Percentiles rank a stretch among this genome's conserved stretches.
Conservation (phyloP, 2,797 vertebrate species). For the Hirundo rustica region DNA sequence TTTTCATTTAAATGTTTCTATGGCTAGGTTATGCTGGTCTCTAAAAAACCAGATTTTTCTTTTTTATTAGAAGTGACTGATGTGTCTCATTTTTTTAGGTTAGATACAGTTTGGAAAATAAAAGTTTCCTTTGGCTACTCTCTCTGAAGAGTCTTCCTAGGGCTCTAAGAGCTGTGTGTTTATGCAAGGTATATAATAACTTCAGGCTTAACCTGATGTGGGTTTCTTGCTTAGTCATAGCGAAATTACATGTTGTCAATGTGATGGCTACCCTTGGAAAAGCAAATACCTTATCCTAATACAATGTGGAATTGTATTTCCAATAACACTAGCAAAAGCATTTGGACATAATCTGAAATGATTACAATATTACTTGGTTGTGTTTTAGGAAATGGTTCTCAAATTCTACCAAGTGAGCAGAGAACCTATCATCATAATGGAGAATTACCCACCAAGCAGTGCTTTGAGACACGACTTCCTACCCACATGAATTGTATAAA, state of each 20-base stretch:
- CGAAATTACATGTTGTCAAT: not conserved
- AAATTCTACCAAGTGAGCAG: not conserved
- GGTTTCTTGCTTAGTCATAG: not conserved
- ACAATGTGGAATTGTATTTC: not conserved
- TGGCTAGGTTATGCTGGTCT: not conserved
- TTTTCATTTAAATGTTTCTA: not conserved
- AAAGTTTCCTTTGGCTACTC: not conserved
- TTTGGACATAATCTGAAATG: not conserved
- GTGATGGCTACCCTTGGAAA: not conserved
- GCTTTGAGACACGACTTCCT: not conserved
- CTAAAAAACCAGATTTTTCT: not conserved
- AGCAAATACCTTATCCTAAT: not conserved
- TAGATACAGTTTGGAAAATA: not conserved
- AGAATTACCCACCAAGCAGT: not conserved
- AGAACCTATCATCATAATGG: not conserved
- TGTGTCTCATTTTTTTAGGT: not conserved
- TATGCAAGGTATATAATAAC: not conserved
- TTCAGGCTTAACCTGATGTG: not conserved
- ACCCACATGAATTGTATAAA: not conserved
- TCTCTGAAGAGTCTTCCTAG: not conserved
- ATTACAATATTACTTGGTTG: accelerated
- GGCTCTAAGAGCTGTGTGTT: not conserved
- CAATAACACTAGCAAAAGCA: not conserved
- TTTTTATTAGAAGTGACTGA: not conserved
- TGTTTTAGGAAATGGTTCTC: not conserved